Evolutionary conservation across 2,797 vertebrate genomes (phyloP).

Genomic region (Aulostomus chinensis): DNA sequence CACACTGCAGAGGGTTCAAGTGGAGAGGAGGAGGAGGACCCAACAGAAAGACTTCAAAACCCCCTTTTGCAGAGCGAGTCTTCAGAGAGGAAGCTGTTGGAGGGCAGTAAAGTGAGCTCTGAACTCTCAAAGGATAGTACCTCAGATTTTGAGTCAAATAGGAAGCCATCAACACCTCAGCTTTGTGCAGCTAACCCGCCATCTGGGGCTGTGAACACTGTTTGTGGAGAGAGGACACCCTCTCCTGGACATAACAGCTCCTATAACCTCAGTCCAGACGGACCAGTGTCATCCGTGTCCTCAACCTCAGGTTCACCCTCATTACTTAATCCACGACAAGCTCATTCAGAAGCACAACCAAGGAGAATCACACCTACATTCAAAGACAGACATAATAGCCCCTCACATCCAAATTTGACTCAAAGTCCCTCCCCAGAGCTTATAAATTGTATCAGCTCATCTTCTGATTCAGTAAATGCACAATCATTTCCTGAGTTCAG

Average conservation of each 20-base stretch:
- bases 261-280: slow-evolving; percentile 29
- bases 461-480: slow-evolving; percentile 34
- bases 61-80: slow-evolving; percentile 35
- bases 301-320: slow-evolving; percentile 50
- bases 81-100: slow-evolving; percentile 30
- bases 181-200: slow-evolving; percentile 13
- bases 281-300: slow-evolving; percentile 49
- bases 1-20: slow-evolving; percentile 80
- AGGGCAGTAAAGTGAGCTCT: slow-evolving; percentile 23
- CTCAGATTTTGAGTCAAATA: slow-evolving; percentile 39
- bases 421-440: slow-evolving; percentile 38
- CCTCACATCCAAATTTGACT: slow-evolving; percentile 40
- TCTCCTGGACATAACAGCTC: slow-evolving; percentile 50
- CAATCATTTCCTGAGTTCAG: slow-evolving; percentile 24
- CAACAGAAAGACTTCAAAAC: slow-evolving; percentile 59
- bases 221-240: slow-evolving; percentile 36
- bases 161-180: slow-evolving; percentile 23
- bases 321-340: slow-evolving; percentile 27
- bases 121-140: slow-evolving; percentile 22
- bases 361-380: slow-evolving; percentile 40
- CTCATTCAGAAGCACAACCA: slow-evolving; percentile 37
- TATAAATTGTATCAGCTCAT: slow-evolving; percentile 24
- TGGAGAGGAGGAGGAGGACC: slow-evolving; percentile 85
- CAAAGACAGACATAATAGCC: slow-evolving; percentile 38
- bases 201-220: slow-evolving; percentile 21